Evolutionary conservation across 2,888 invertebrate species (phyloP).

Genomic region (Caenorhabditis sinica): DNA sequence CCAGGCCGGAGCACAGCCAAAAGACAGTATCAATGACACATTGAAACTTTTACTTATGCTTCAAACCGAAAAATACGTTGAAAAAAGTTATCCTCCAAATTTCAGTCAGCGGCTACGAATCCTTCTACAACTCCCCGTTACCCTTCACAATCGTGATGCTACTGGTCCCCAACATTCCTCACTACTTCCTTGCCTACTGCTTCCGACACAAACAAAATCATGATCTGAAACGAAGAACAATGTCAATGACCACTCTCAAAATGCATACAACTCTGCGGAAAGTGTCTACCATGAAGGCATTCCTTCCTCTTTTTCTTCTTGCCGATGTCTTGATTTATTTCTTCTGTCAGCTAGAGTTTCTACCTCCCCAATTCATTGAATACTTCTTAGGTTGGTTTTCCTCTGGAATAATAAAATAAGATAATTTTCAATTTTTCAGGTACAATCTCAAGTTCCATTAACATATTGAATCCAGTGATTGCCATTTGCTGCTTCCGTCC

Average conservation of each 20-base stretch:
- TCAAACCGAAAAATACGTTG: no score
- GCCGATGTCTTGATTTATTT: conserved; percentile 58
- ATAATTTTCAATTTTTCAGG: conserved; percentile 17
- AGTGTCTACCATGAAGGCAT: conserved; percentile 63
- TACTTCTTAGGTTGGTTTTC: conserved; percentile 44
- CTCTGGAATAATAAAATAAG: neutral
- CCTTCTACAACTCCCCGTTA: conserved; percentile 60
- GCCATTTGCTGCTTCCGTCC: conserved; percentile 57
- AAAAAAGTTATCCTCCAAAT: neutral
- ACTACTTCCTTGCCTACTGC: conserved; percentile 54
- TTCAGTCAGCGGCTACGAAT: conserved; percentile 57
- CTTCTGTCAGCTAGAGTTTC: conserved; percentile 56
- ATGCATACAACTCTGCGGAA: conserved; percentile 61
- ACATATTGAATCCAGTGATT: conserved; percentile 59
- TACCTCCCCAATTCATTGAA: conserved; percentile 56
- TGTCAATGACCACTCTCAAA: conserved; percentile 51
- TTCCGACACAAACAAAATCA: conserved; percentile 66
- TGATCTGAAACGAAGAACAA: conserved; percentile 52
- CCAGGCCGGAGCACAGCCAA: no score
- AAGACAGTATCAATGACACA: no score
- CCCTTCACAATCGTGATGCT: conserved; percentile 39
- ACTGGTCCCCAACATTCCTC: conserved; percentile 53
- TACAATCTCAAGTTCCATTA: conserved; percentile 62
- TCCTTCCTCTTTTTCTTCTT: conserved; percentile 54
- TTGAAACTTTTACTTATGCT: no score